Evolutionary conservation across 1,140 invertebrate species (phyloP).

Genomic region (Apis cerana): DNA sequence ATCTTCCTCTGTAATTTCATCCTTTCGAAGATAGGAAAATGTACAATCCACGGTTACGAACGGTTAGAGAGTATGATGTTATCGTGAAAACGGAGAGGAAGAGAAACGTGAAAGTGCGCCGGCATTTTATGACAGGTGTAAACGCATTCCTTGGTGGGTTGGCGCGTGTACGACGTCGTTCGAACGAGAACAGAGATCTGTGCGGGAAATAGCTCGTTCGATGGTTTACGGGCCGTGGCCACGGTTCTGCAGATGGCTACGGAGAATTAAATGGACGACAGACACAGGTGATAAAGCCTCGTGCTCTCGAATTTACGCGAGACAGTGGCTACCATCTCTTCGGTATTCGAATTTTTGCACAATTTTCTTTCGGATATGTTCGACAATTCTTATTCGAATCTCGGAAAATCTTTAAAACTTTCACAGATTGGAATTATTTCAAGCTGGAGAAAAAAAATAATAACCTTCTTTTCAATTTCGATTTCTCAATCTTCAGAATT

Average conservation of each 20-base stretch:
- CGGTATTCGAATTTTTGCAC: not conserved
- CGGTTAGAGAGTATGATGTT: too few species aligned
- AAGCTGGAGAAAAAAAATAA: too few species aligned
- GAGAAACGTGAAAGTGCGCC: not conserved
- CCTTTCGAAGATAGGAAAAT: too few species aligned
- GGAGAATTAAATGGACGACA: constrained; percentile 17
- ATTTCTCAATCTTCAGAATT: too few species aligned
- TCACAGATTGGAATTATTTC: too few species aligned
- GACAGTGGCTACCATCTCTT: not conserved
- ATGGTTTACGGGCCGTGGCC: constrained; percentile 12
- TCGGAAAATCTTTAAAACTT: too few species aligned
- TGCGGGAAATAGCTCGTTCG: constrained; percentile 15
- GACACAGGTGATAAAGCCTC: not conserved
- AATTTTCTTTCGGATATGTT: too few species aligned
- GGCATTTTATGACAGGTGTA: constrained; percentile 15
- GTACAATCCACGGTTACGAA: too few species aligned
- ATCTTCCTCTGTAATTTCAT: too few species aligned
- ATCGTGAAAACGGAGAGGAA: not conserved
- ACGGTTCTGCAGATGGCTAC: not conserved
- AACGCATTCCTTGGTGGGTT: constrained; percentile 4
- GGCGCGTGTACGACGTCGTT: not conserved
- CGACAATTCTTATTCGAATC: too few species aligned
- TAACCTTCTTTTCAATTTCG: too few species aligned
- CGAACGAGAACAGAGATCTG: not conserved
- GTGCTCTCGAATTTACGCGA: not conserved